Conservation (phyloP, 2,888 invertebrate genomes). For the Theretra japonica region DNA sequence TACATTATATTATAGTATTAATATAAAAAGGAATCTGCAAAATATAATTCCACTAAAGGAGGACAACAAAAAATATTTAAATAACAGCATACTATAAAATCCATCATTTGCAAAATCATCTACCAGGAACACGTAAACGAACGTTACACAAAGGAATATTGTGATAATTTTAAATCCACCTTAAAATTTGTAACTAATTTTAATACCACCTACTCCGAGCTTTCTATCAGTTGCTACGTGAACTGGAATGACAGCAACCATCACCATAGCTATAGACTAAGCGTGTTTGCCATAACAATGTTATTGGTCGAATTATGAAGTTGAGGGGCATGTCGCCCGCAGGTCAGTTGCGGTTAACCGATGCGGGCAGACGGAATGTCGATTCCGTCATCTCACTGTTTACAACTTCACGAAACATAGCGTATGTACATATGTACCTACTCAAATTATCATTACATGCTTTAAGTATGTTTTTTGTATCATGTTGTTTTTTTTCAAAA, state of each 20-base stretch:
- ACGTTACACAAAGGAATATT: too few species aligned
- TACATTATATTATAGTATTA: too few species aligned
- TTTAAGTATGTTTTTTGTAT: neutral
- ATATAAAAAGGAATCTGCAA: too few species aligned
- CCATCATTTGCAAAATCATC: too few species aligned
- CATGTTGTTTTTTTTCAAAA: neutral
- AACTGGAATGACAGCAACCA: neutral
- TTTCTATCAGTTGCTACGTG: too few species aligned
- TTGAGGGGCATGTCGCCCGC: conserved; percentile 59
- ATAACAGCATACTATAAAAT: too few species aligned
- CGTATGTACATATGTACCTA: neutral
- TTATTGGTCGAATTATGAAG: conserved; percentile 58
- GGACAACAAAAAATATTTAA: too few species aligned
- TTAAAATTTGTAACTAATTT: neutral
- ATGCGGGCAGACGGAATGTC: conserved; percentile 67
- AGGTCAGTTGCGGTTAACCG: conserved; percentile 70
- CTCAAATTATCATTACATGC: neutral
- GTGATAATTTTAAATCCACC: too few species aligned
- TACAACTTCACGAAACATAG: conserved; percentile 39
- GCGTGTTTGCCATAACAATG: conserved; percentile 52
- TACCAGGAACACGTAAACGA: too few species aligned
- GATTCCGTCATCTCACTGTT: conserved; percentile 49
- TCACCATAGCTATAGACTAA: conserved; percentile 8
- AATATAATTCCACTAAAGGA: too few species aligned
- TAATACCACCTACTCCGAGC: neutral